Evolutionary conservation across 1,140 invertebrate genomes (phyloP).

Genomic region (Pissodes strobi): DNA sequence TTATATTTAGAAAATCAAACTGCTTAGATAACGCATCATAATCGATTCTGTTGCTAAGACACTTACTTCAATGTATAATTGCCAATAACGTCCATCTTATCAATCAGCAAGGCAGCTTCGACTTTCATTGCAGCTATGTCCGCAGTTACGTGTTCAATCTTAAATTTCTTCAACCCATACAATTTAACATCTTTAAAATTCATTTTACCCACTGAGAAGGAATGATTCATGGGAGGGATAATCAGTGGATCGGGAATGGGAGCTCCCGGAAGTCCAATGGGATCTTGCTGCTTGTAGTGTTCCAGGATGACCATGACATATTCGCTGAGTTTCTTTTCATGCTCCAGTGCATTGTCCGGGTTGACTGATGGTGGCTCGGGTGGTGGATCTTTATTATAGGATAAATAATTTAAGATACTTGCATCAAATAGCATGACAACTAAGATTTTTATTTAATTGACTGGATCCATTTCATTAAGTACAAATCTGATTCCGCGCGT

Average conservation of each 20-base stretch:
- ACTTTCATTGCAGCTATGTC: constrained; percentile 73
- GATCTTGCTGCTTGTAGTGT: constrained; percentile 81
- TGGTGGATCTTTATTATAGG: no score
- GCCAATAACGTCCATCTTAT: constrained; percentile 72
- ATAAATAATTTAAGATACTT: no score
- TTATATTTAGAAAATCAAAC: no score
- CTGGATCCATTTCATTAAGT: no score
- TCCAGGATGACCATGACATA: constrained; percentile 74
- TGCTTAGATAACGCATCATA: no score
- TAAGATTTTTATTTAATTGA: no score
- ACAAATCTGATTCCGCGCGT: no score
- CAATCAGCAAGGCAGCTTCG: constrained; percentile 67
- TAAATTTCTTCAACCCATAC: constrained; percentile 77
- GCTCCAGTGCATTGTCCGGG: constrained; percentile 39
- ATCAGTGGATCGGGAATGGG: constrained; percentile 77
- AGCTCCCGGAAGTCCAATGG: constrained; percentile 74
- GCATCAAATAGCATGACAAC: no score
- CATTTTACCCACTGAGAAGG: constrained; percentile 70
- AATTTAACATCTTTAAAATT: constrained; percentile 72
- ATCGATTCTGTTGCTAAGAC: no score
- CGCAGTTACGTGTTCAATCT: constrained; percentile 68
- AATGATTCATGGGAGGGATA: constrained; percentile 77
- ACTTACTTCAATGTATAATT: constrained; percentile 67
- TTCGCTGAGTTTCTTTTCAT: constrained; percentile 69
- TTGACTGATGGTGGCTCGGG: background rate